These are phyloP conservation scores for Slavum lentiscoides DNA, from an alignment of 2,888 invertebrate genomes.

Conservation along the genomic window DNA sequence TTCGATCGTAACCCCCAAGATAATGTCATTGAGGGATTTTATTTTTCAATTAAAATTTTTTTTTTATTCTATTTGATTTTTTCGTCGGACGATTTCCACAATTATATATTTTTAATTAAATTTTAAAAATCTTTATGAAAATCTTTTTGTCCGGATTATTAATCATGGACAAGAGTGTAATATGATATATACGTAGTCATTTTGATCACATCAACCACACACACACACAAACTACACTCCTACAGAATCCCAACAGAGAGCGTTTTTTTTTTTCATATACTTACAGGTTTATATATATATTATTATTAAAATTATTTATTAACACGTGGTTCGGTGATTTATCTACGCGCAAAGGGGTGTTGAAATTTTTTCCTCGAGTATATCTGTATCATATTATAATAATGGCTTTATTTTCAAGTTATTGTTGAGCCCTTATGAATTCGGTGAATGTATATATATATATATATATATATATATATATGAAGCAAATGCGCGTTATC, in stretches of 20 bases:
- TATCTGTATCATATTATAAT: constrained; percentile 4
- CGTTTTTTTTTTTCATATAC: background rate
- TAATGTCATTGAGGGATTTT: too few species aligned
- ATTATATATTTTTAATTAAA: constrained; percentile 7
- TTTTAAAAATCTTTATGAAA: constrained; percentile 5
- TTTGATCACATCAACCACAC: background rate
- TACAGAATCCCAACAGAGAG: background rate
- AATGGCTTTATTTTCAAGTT: constrained; percentile 8
- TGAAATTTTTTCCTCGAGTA: background rate
- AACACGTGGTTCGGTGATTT: constrained; percentile 23
- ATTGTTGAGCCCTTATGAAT: background rate
- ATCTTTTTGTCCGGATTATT: background rate
- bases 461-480: too few species aligned
- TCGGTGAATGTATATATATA: background rate
- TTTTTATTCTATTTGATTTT: background rate
- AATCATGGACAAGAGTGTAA: background rate
- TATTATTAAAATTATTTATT: constrained; percentile 24
- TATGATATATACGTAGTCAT: too few species aligned
- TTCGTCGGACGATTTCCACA: background rate
- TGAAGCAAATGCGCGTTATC: background rate
- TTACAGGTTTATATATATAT: too few species aligned
- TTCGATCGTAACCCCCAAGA: too few species aligned
- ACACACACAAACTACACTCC: background rate
- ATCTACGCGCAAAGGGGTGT: background rate
- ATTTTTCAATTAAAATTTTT: too few species aligned